phyloP scores from a whole-genome alignment of 2,888 invertebrate genomes.

The Cerastis rubricosa region DNA sequence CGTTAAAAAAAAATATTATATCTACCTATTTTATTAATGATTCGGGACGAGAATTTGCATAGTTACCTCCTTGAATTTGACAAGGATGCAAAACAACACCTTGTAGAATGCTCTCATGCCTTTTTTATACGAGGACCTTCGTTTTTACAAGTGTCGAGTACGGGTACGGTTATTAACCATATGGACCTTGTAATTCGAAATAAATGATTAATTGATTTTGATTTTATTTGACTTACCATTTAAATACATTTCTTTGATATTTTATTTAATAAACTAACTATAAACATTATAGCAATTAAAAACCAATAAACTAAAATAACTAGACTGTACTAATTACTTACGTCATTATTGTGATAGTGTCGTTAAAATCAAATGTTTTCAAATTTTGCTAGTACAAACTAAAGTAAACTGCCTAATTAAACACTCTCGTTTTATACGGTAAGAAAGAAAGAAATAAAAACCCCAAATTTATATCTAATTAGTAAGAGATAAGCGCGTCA shows the following conservation, averaged over 20 bases:
- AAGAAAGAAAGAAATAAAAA: constrained; percentile 33
- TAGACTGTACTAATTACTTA: too few species aligned
- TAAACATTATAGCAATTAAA: neutral
- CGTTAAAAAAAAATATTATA: too few species aligned
- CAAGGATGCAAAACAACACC: too few species aligned
- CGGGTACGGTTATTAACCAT: neutral
- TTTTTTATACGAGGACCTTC: neutral
- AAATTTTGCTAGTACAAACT: neutral
- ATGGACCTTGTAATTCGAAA: too few species aligned
- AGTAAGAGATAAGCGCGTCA: constrained; percentile 63
- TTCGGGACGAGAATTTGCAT: too few species aligned
- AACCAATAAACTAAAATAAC: too few species aligned
- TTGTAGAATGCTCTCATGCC: neutral
- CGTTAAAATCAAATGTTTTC: neutral
- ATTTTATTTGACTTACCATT: too few species aligned
- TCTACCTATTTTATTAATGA: too few species aligned
- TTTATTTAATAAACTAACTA: neutral
- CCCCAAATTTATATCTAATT: constrained; percentile 58
- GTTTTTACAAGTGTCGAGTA: neutral
- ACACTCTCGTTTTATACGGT: neutral
- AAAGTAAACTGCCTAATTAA: neutral
- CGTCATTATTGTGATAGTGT: too few species aligned
- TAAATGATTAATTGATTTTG: too few species aligned
- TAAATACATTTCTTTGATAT: neutral
- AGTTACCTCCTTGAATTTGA: too few species aligned